Conservation (phyloP, 2,113 vertebrate species). For the Carlito syrichta region DNA sequence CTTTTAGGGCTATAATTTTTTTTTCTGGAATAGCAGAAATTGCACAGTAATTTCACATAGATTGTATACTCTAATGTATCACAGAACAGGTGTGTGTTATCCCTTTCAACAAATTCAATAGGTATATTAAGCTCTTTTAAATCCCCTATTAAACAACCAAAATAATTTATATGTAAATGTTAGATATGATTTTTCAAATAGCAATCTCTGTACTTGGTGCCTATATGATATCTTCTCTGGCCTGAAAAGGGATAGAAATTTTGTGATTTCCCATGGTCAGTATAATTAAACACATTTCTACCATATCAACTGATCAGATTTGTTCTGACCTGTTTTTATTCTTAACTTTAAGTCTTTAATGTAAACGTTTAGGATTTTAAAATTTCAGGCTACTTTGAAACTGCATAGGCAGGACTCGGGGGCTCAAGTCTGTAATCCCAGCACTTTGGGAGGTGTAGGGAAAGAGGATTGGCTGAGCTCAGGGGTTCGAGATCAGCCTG, state of each 20-base stretch:
- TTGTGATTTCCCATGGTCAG: neutral
- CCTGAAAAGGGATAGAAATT: neutral
- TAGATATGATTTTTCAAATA: neutral
- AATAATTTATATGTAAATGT: neutral
- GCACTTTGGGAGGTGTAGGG: no score
- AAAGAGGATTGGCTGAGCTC: no score
- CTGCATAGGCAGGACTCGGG: no score
- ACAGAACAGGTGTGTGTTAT: neutral
- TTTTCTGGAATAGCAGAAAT: neutral
- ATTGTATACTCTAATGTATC: neutral
- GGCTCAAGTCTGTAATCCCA: no score
- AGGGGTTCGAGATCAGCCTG: no score
- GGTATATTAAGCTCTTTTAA: neutral
- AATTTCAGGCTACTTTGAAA: neutral
- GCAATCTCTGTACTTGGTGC: neutral
- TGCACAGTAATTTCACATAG: neutral
- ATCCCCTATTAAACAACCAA: neutral
- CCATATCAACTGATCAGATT: neutral
- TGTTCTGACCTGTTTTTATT: neutral
- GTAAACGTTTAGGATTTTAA: neutral
- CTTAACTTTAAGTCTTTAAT: neutral
- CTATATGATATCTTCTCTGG: neutral
- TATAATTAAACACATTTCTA: neutral
- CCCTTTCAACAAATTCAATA: neutral
- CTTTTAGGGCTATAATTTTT: neutral